Percentiles rank a stretch among this genome's conserved stretches.
These are phyloP conservation scores for Arion vulgaris DNA, from an alignment of 1,140 invertebrate genomes.

Conservation along the genomic window DNA sequence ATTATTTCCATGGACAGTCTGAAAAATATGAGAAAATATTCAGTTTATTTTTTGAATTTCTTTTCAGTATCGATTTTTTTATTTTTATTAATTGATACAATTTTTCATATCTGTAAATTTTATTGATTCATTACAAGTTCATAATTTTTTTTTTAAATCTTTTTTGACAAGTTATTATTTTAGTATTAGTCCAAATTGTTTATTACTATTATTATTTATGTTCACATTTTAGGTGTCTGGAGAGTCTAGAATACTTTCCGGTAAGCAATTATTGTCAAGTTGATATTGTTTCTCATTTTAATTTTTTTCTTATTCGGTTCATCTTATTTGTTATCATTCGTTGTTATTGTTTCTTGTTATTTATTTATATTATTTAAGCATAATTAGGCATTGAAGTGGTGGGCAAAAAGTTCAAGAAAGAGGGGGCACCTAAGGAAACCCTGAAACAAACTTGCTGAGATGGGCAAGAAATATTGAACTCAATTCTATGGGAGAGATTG, in stretches of 20 bases:
- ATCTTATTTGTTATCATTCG: neutral
- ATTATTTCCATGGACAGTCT: too few relatives aligned
- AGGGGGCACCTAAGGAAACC: too few relatives aligned
- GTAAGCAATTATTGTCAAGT: slow-evolving; percentile 41
- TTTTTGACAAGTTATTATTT: slow-evolving; percentile 15
- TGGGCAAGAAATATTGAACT: too few relatives aligned
- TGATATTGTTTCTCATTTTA: slow-evolving; percentile 20
- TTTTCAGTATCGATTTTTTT: neutral
- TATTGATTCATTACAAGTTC: too few relatives aligned
- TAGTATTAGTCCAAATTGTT: slow-evolving; percentile 26
- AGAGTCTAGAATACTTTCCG: slow-evolving; percentile 53
- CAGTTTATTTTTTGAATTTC: neutral
- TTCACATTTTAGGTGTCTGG: slow-evolving; percentile 52
- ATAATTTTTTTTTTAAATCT: neutral
- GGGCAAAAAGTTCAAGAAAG: too few relatives aligned
- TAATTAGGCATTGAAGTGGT: too few relatives aligned
- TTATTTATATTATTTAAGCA: too few relatives aligned
- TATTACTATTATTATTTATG: slow-evolving; percentile 38
- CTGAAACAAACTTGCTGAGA: too few relatives aligned
- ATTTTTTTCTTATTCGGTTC: neutral
- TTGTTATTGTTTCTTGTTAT: neutral
- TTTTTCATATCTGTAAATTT: too few relatives aligned
- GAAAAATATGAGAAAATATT: too few relatives aligned
- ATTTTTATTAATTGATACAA: neutral
- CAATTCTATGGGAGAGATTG: too few relatives aligned